Conservation (phyloP, 2,113 vertebrate genomes). For the Podiceps cristatus region DNA sequence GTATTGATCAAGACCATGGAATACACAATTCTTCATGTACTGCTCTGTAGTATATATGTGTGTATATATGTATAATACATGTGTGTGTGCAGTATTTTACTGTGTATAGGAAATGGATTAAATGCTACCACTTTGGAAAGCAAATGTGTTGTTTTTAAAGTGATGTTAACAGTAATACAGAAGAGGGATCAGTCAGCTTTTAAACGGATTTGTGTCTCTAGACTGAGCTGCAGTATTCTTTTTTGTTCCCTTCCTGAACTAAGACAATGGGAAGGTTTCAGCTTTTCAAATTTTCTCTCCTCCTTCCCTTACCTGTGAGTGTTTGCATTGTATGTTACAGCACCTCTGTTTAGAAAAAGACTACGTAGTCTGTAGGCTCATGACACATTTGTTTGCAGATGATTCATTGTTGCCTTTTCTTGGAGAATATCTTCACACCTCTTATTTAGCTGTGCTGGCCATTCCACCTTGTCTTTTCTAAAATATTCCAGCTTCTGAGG, state of each 20-base stretch:
- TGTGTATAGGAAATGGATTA: neutral
- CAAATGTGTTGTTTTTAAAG: neutral
- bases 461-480: neutral
- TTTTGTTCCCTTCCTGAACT: neutral
- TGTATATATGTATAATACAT: neutral
- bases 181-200: neutral
- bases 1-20: neutral
- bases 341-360: neutral
- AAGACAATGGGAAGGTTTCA: neutral
- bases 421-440: neutral
- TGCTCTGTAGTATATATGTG: neutral
- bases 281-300: neutral
- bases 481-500: neutral
- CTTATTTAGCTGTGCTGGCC: neutral
- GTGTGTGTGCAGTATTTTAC: neutral
- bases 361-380: neutral
- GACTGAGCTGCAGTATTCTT: neutral
- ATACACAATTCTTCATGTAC: neutral
- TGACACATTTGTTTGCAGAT: neutral
- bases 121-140: neutral
- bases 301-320: neutral
- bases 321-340: neutral
- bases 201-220: neutral
- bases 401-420: neutral
- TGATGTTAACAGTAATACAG: fast-evolving